A percentile compares a stretch with the other conserved stretches of the same genome.
Evolutionary conservation across 2,888 invertebrate species (phyloP).

Genomic region (Pollenia griseotomentosa): DNA sequence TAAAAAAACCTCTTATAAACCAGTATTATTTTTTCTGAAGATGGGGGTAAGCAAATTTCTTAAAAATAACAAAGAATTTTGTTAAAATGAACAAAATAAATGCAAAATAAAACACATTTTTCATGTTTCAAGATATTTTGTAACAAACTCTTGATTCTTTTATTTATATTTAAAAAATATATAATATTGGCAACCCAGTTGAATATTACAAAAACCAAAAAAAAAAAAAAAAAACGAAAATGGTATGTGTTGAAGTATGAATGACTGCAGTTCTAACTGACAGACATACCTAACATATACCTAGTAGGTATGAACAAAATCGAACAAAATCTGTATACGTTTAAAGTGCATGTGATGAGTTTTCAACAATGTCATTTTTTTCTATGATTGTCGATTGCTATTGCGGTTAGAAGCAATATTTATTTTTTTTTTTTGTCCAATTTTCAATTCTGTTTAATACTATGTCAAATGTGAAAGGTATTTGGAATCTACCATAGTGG

Average conservation of each 20-base stretch:
- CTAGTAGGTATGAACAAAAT: not conserved
- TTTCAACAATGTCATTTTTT: conserved; percentile 47
- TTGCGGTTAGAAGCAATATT: conserved; percentile 30
- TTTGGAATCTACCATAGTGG: conserved; percentile 30
- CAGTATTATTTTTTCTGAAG: no score
- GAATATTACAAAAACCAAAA: not conserved
- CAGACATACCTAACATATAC: not conserved
- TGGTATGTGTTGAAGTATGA: conserved; percentile 14
- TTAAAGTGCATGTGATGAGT: conserved; percentile 54
- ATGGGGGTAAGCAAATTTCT: no score
- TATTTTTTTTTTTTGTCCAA: not conserved
- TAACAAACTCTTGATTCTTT: not conserved
- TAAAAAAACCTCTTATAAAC: no score
- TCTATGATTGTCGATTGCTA: conserved; percentile 53
- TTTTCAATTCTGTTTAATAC: conserved; percentile 43
- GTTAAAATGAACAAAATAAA: no score
- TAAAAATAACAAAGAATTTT: no score
- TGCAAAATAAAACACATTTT: no score
- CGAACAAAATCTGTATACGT: not conserved
- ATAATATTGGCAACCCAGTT: not conserved
- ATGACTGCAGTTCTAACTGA: conserved; percentile 10
- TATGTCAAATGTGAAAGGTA: conserved; percentile 52
- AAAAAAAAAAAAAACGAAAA: no score
- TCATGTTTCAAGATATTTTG: no score
- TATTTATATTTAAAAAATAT: not conserved